Base-by-base conservation (phyloP, 2,888 invertebrate species). In the Synanthedon myopaeformis region DNA sequence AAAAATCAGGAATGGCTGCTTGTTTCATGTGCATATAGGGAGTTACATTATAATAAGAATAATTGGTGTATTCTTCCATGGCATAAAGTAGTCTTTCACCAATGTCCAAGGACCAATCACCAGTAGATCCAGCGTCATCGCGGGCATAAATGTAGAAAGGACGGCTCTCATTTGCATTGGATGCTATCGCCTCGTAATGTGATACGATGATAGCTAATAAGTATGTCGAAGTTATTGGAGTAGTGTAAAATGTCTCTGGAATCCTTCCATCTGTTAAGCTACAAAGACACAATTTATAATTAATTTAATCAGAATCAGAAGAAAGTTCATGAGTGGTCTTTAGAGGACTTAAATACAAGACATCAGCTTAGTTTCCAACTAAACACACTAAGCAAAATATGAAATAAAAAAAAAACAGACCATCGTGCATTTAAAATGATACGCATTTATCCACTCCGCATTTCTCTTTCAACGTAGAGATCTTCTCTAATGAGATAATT, bases 171-270 rank as follows among this genome's bases (percentile, higher is more conserved):
- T 76, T 58, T 14, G 60, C 67, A 35, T 73, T 73, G 0, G 56
- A 45, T 0, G 77, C 69, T 0, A 80, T 72, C 1, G 52, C 61
- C 19, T 62, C 56, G n/a, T 94, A 92, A 62, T 94, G 92, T n/a
- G 94, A 94, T 0, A 97, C 92, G 1, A 96, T 91, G 67, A 97
- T 92, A 0, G 96, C 96, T 12, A 96, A 87, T 50, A 97, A 82
- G 67, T 97, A 97, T 0, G 95, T 93, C 0, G 95, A 93, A 88
- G 95, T 96, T 14, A 72, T 57, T 0, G 91, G 91, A 0, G 91
- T 91, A 12, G 86, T 85, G 59, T 79, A 60, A 69, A 91, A 92
- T 0, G 71, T 70, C 58, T 88, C 87, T 0, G 78, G 60, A 2
- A 76, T 52, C 56, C 78, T 71, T 49, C 75, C 76, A 17, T 63